A percentile compares a stretch with the other conserved stretches of the same genome.
These are phyloP conservation scores for Platorchestia sp. DNA, from an alignment of 1,140 invertebrate species.

Conservation along the genomic window DNA sequence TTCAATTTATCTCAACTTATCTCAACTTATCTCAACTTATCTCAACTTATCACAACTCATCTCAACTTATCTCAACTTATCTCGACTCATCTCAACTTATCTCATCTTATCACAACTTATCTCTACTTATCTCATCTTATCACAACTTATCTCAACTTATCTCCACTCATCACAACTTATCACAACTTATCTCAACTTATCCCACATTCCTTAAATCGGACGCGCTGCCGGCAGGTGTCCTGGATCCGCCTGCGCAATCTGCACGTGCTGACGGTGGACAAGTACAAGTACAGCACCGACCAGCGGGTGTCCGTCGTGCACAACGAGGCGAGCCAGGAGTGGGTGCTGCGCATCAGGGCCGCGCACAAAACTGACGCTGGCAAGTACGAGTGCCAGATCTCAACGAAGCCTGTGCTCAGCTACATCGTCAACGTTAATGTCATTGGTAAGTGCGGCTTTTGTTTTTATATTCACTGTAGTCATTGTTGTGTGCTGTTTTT, in stretches of 20 bases:
- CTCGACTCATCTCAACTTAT: too few species aligned
- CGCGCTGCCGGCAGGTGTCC: constrained; percentile 76
- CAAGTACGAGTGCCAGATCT: constrained; percentile 93
- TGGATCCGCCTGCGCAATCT: constrained; percentile 90
- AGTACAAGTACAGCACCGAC: constrained; percentile 91
- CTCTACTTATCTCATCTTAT: too few species aligned
- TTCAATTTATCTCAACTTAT: too few species aligned
- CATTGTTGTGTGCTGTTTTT: background rate
- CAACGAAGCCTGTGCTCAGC: constrained; percentile 92
- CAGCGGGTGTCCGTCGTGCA: constrained; percentile 86
- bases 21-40: too few species aligned
- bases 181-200: too few species aligned
- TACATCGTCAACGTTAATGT: constrained; percentile 90
- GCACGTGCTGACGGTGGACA: constrained; percentile 91
- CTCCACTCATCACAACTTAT: too few species aligned
- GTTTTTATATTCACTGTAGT: background rate
- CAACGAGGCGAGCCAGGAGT: constrained; percentile 83
- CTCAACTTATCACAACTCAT: too few species aligned
- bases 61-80: too few species aligned
- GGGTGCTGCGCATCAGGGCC: constrained; percentile 85
- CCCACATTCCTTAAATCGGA: background rate
- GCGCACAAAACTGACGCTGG: constrained; percentile 87
- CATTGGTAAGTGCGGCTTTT: constrained; percentile 76
- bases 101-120: too few species aligned
- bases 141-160: too few species aligned